A percentile compares a stretch with the other conserved stretches of the same genome.
These are phyloP conservation scores for Drosophila carrolli DNA, from an alignment of 1,140 invertebrate species.

Conservation along the genomic window DNA sequence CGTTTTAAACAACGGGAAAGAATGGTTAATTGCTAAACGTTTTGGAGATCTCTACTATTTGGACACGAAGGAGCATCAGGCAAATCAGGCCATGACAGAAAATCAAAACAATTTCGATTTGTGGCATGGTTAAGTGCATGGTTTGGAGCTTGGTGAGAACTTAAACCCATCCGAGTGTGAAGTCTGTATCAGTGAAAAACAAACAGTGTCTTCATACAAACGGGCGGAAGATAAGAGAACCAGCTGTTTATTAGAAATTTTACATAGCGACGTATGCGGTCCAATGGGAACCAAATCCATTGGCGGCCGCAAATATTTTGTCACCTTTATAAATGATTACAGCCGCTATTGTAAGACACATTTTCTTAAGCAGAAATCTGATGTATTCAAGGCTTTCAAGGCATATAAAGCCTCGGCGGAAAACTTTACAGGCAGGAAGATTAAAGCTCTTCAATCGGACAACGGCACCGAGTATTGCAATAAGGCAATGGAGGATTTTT, in stretches of 20 bases:
- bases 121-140: background rate
- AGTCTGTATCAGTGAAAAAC: background rate
- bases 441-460: background rate
- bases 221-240: background rate
- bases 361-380: background rate
- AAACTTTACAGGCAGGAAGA: background rate
- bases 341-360: background rate
- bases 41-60: no score
- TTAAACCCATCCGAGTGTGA: background rate
- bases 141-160: background rate
- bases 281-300: background rate
- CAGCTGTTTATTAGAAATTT: no score
- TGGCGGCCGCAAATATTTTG: background rate
- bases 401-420: background rate
- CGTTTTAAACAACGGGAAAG: no score
- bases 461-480: background rate
- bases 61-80: no score
- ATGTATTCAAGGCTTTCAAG: background rate
- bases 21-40: no score
- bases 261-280: no score
- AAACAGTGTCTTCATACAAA: background rate
- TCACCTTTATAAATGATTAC: constrained; percentile 7
- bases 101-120: no score
- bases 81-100: no score
- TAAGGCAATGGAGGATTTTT: background rate